A percentile compares a stretch with the other conserved stretches of the same genome.
These are phyloP conservation scores for Ischnura elegans DNA, from an alignment of 2,888 invertebrate genomes.

Conservation along the genomic window DNA sequence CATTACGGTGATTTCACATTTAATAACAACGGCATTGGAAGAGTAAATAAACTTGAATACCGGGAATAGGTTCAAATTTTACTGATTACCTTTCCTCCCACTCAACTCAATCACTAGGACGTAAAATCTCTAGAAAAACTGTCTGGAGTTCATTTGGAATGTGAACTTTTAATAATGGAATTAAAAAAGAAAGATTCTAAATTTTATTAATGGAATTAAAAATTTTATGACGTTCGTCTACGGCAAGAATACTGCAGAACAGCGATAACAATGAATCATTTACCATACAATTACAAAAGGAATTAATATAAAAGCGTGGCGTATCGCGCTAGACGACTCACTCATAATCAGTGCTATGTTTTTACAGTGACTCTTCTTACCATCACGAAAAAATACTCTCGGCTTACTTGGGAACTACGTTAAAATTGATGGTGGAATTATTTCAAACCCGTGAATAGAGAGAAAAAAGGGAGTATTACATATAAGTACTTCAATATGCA, in stretches of 20 bases:
- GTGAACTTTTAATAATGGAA: no score
- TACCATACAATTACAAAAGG: neutral
- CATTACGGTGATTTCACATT: neutral
- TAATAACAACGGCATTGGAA: neutral
- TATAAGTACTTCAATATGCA: neutral
- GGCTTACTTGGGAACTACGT: neutral
- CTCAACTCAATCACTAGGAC: no score
- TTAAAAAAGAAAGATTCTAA: no score
- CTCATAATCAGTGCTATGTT: neutral
- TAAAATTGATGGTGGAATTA: neutral
- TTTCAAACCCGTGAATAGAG: neutral
- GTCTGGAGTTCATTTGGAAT: no score
- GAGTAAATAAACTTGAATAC: neutral
- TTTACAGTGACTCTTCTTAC: neutral
- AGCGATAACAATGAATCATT: no score
- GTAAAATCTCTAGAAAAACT: no score
- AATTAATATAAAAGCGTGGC: neutral
- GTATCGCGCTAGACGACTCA: no score
- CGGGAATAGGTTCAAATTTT: no score
- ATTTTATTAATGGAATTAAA: no score
- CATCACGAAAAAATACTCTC: neutral
- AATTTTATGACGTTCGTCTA: no score
- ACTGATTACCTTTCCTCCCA: no score
- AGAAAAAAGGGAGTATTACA: neutral
- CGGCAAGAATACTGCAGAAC: no score